Percentiles rank a stretch among this genome's conserved stretches.
Evolutionary conservation across 2,113 vertebrate genomes (phyloP).

Genomic region (Athene cunicularia): DNA sequence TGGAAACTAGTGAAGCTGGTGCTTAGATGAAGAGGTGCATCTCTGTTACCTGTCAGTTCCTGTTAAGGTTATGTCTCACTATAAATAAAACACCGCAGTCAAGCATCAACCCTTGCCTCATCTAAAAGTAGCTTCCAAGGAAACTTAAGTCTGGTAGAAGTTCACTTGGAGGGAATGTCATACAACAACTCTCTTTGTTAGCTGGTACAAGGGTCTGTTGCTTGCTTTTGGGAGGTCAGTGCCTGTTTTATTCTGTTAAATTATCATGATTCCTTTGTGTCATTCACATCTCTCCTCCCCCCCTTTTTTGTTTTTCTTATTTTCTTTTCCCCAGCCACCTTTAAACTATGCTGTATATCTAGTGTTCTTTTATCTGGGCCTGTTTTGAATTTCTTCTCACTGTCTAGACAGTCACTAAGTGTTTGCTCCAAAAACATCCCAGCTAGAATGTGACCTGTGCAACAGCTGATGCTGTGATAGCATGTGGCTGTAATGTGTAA

Average conservation of each 20-base stretch:
- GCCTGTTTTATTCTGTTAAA: neutral
- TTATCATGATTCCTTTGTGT: neutral
- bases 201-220: neutral
- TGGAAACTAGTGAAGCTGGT: neutral
- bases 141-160: neutral
- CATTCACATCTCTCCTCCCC: neutral
- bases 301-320: neutral
- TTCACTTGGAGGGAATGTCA: neutral
- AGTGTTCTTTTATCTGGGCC: neutral
- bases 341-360: neutral
- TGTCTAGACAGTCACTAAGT: neutral
- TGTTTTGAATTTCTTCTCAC: neutral
- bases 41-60: neutral
- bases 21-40: neutral
- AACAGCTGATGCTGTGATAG: neutral
- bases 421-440: neutral
- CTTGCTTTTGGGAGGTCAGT: neutral
- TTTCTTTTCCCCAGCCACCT: neutral
- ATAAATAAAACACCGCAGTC: neutral
- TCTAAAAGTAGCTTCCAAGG: neutral
- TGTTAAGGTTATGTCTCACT: neutral
- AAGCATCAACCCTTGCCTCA: neutral
- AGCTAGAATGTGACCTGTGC: neutral
- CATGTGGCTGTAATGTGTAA: neutral
- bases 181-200: neutral